Conservation (phyloP, 2,113 vertebrate species). For the Alligator sinensis region DNA sequence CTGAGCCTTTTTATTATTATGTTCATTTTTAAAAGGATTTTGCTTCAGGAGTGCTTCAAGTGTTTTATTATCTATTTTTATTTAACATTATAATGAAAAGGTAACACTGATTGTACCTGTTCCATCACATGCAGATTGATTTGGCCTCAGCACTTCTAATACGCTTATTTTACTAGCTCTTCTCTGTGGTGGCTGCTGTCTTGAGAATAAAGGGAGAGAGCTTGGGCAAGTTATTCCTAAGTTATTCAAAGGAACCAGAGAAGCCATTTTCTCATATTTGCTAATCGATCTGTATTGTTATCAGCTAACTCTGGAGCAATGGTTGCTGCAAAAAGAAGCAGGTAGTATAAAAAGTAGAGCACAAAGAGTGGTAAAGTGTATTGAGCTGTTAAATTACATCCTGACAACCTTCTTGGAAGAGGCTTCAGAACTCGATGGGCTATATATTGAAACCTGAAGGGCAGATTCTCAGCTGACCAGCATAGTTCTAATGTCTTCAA, state of each 20-base stretch:
- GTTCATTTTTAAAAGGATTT: constrained; percentile 50
- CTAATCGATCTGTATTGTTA: not conserved
- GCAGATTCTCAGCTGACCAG: not conserved
- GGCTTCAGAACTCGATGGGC: rapidly evolving
- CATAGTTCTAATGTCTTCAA: rapidly evolving
- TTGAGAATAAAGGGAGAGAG: rapidly evolving
- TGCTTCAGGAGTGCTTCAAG: constrained; percentile 16
- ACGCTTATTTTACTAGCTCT: not conserved
- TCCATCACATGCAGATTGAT: not conserved
- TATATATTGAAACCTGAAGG: rapidly evolving
- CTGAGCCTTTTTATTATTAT: constrained; percentile 31
- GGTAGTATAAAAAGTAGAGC: not conserved
- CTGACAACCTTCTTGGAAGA: not conserved
- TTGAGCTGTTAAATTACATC: not conserved
- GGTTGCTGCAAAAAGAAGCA: not conserved
- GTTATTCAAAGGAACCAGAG: not conserved
- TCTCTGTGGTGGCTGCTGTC: rapidly evolving
- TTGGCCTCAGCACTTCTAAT: not conserved
- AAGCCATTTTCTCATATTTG: not conserved
- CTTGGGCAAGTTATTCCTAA: rapidly evolving
- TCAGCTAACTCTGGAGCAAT: rapidly evolving
- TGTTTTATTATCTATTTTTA: constrained; percentile 51
- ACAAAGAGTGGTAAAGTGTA: not conserved
- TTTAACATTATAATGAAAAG: constrained; percentile 28
- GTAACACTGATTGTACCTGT: not conserved